Percentiles rank a stretch among this genome's conserved stretches.
These are phyloP conservation scores for Leptatherina wallacei DNA, from an alignment of 2,797 vertebrate genomes.

Conservation along the genomic window DNA sequence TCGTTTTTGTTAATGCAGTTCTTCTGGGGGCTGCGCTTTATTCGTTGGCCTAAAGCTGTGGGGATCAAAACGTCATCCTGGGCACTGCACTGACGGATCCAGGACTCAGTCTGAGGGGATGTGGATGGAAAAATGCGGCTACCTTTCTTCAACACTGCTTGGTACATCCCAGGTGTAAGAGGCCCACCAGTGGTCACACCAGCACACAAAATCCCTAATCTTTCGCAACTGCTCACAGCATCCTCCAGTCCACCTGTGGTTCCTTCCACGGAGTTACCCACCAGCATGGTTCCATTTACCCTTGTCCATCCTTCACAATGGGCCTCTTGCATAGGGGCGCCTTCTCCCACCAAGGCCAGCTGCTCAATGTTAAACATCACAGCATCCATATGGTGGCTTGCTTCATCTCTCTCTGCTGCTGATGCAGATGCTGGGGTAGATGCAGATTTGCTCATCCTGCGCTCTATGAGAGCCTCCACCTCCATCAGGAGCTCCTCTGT, in stretches of 20 bases:
- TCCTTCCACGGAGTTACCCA: conserved; percentile 55
- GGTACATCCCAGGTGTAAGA: conserved; percentile 61
- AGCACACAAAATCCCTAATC: conserved; percentile 78
- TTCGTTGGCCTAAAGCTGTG: conserved; percentile 10
- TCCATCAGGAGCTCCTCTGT: conserved; percentile 80
- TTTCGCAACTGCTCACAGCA: conserved; percentile 73
- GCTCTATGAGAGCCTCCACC: conserved; percentile 76
- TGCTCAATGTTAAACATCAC: conserved; percentile 84
- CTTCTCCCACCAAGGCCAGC: conserved; percentile 43
- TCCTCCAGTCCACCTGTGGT: conserved; percentile 53
- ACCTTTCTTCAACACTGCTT: conserved; percentile 73
- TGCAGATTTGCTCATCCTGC: conserved; percentile 44
- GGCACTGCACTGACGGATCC: conserved; percentile 77
- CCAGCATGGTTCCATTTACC: conserved; percentile 67
- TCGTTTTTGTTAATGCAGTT: conserved; percentile 82
- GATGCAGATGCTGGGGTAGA: conserved; percentile 27
- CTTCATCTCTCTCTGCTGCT: conserved; percentile 26
- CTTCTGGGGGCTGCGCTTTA: conserved; percentile 55
- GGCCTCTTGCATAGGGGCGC: conserved; percentile 9
- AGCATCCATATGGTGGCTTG: conserved; percentile 60
- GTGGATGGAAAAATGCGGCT: conserved; percentile 70
- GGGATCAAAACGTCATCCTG: conserved; percentile 13
- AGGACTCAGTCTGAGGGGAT: conserved; percentile 63
- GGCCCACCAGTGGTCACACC: conserved; percentile 66
- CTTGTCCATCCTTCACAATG: conserved; percentile 76